phyloP scores from a whole-genome alignment of 2,888 invertebrate genomes.

The Dasysyrphus albostriatus region DNA sequence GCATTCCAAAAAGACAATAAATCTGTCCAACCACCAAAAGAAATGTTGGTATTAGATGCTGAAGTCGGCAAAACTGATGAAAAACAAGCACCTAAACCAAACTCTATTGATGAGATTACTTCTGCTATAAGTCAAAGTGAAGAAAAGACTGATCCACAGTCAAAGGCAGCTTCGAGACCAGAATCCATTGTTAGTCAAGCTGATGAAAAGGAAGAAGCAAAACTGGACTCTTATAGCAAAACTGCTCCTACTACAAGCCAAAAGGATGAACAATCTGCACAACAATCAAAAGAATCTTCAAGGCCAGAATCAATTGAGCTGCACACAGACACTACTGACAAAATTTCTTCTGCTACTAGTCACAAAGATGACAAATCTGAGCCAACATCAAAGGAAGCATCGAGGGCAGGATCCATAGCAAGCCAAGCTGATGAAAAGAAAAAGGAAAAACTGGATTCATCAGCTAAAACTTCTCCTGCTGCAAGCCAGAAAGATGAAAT shows the following conservation, averaged over 20 bases:
- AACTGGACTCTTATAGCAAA: no score
- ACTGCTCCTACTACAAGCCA: no score
- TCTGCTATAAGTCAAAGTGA: not conserved
- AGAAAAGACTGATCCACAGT: not conserved
- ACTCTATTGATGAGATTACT: conserved; percentile 44
- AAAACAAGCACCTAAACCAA: conserved; percentile 63
- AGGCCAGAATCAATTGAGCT: no score
- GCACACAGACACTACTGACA: no score
- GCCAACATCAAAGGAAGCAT: no score
- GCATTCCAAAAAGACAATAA: conserved; percentile 72
- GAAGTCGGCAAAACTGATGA: not conserved
- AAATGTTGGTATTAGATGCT: conserved; percentile 53
- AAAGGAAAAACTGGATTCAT: not conserved
- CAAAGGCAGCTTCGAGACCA: no score
- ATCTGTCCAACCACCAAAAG: conserved; percentile 17
- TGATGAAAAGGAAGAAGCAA: no score
- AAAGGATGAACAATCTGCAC: no score
- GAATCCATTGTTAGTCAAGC: no score
- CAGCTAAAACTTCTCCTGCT: not conserved
- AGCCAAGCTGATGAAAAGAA: not conserved
- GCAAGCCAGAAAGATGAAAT: not conserved
- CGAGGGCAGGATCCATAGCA: not conserved
- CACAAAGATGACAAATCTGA: no score
- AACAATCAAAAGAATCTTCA: no score
- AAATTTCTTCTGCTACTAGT: no score